phyloP scores from a whole-genome alignment of 2,113 vertebrate species.

The Zapus hudsonius region DNA sequence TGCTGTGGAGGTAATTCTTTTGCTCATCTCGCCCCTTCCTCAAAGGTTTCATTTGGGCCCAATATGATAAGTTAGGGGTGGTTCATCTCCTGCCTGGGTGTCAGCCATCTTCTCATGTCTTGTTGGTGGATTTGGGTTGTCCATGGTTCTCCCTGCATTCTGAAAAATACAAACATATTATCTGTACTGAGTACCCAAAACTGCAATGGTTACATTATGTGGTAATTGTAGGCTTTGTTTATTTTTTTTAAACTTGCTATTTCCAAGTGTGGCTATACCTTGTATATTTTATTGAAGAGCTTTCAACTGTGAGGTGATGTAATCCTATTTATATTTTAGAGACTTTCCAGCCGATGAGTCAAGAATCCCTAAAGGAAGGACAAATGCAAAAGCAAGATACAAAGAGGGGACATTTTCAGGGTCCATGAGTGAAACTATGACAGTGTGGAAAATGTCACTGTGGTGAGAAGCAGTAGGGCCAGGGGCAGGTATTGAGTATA shows the following conservation, averaged over 20 bases:
- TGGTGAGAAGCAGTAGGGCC: too few relatives aligned
- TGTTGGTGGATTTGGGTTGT: too few relatives aligned
- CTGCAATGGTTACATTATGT: not conserved
- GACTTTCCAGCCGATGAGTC: not conserved
- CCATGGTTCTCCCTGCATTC: too few relatives aligned
- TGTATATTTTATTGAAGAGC: not conserved
- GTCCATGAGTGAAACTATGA: rapidly evolving
- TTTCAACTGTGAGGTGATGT: not conserved
- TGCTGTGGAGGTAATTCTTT: too few relatives aligned
- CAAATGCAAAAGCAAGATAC: too few relatives aligned
- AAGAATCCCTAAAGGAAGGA: not conserved
- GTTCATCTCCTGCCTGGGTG: too few relatives aligned
- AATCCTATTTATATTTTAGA: not conserved
- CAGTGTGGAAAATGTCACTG: rapidly evolving
- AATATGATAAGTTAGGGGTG: too few relatives aligned
- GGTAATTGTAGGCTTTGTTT: not conserved
- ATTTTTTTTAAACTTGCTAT: not conserved
- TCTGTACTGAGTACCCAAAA: not conserved
- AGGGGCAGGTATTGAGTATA: rapidly evolving
- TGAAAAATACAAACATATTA: too few relatives aligned
- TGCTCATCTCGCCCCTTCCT: too few relatives aligned
- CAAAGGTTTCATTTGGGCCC: too few relatives aligned
- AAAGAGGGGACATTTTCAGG: not conserved
- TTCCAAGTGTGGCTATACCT: not conserved
- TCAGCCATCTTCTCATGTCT: too few relatives aligned